Evolutionary conservation across 2,888 invertebrate species (phyloP).

Genomic region (Drosophila maculinotata): DNA sequence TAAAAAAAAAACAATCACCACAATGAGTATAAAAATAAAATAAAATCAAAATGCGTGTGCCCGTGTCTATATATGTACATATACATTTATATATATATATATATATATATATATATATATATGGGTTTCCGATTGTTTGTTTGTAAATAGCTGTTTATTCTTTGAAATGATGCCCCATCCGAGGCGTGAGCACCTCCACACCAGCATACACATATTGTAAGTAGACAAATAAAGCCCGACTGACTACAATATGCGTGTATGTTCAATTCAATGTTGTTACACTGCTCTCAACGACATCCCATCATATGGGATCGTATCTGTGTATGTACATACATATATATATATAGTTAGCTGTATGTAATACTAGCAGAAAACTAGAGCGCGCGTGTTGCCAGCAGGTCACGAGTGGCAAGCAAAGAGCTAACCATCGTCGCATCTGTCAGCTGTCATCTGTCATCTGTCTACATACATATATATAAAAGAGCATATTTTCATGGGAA

Average conservation of each 20-base stretch:
- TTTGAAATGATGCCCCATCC: conserved; percentile 10
- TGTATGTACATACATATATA: no score
- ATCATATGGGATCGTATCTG: background rate
- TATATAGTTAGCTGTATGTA: conserved; percentile 5
- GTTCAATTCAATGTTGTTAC: conserved; percentile 31
- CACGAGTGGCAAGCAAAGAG: conserved; percentile 5
- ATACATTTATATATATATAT: background rate
- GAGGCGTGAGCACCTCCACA: conserved; percentile 12
- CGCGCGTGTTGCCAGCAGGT: conserved; percentile 4
- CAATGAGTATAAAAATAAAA: conserved; percentile 8
- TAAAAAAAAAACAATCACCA: conserved; percentile 11
- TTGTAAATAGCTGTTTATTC: conserved; percentile 7
- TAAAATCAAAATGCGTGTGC: conserved; percentile 12
- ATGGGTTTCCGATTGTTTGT: conserved; percentile 8
- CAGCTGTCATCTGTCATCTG: background rate
- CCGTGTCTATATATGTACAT: background rate
- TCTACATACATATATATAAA: background rate
- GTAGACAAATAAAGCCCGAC: background rate
- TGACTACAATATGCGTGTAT: background rate
- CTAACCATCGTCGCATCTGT: conserved; percentile 1
- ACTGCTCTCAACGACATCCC: conserved; percentile 4
- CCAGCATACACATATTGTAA: background rate
- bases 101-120: background rate
- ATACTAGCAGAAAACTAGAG: background rate
- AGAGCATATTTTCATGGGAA: conserved; percentile 29